Percentiles rank a stretch among this genome's conserved stretches.
Conservation (phyloP, 2,113 vertebrate species). For the Lamprologus tigripictilis region DNA sequence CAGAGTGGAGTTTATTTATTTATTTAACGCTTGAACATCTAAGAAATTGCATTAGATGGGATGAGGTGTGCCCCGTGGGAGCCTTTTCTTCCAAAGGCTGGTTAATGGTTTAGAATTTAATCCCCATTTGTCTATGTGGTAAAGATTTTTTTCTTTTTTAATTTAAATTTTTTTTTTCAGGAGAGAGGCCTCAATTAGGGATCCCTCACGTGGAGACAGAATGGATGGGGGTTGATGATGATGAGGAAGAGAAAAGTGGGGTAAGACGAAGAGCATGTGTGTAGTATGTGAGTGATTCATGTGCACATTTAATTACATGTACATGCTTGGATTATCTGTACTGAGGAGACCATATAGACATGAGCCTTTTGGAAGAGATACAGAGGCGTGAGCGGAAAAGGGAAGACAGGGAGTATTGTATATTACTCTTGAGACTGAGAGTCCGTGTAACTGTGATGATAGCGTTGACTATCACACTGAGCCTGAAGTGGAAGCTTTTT, state of each 20-base stretch:
- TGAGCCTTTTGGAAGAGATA: background rate
- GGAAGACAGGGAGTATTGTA: background rate
- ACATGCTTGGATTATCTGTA: background rate
- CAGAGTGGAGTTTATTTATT: slow-evolving; percentile 45
- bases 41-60: slow-evolving; percentile 56
- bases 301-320: slow-evolving; percentile 34
- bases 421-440: background rate
- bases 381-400: background rate
- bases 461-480: background rate
- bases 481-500: background rate
- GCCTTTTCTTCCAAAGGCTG: background rate
- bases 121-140: slow-evolving; percentile 18
- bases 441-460: background rate
- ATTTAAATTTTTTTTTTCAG: background rate
- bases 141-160: background rate
- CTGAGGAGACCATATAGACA: background rate
- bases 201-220: background rate
- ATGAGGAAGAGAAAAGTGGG: background rate
- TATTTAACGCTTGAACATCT: slow-evolving; percentile 41
- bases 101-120: slow-evolving; percentile 24
- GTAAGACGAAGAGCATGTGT: background rate
- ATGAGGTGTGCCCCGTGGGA: slow-evolving; percentile 34
- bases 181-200: slow-evolving; percentile 21
- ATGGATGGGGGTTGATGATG: background rate
- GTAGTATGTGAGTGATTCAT: background rate